Evolutionary conservation across 2,113 vertebrate species (phyloP).

Genomic region (Paracyprichromis sp.): DNA sequence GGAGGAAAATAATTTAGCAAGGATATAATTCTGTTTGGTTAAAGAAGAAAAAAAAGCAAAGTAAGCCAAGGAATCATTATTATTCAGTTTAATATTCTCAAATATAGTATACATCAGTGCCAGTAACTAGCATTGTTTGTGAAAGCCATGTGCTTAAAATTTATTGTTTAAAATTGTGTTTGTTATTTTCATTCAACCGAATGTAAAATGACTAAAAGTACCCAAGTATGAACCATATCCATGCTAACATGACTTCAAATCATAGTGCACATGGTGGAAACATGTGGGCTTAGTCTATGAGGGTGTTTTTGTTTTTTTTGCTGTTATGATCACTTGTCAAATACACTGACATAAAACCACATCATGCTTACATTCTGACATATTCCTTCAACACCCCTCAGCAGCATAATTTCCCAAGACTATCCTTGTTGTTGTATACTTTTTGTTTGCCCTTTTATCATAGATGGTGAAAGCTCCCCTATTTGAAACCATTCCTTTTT

Average conservation of each 20-base stretch:
- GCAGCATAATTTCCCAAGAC: neutral
- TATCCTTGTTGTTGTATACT: neutral
- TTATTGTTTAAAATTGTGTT: neutral
- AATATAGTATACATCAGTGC: neutral
- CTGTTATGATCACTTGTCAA: neutral
- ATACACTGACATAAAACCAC: neutral
- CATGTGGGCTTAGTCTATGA: neutral
- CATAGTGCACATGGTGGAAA: neutral
- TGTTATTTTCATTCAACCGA: neutral
- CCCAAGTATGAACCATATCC: neutral
- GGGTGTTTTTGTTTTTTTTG: neutral
- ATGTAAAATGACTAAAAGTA: neutral
- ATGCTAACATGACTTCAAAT: neutral
- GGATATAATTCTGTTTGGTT: conserved; percentile 42
- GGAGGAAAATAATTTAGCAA: conserved; percentile 40
- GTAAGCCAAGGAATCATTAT: neutral
- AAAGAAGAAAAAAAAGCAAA: neutral
- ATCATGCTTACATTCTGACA: neutral
- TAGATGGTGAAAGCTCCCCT: neutral
- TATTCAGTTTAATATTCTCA: neutral
- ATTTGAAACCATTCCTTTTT: neutral
- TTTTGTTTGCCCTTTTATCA: neutral
- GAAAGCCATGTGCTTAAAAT: neutral
- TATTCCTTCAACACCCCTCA: neutral
- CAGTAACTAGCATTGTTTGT: neutral